Evolutionary conservation across 2,888 invertebrate genomes (phyloP), one percentile per base, ranked within the genome.

Genomic region (Scaptomyza caliginosa): DNA sequence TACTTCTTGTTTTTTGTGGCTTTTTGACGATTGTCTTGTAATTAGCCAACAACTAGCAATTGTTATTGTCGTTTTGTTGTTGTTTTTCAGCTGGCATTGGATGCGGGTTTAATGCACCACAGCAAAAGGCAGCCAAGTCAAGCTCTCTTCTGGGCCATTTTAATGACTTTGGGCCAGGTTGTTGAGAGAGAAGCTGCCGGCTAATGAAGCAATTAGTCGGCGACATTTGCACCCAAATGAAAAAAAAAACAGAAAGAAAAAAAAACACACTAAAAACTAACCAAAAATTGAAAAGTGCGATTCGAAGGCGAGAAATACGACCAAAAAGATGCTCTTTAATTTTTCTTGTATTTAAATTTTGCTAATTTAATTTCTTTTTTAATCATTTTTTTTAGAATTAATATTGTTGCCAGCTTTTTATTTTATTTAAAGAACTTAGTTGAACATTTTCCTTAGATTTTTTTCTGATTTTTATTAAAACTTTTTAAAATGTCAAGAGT

Each of bases 21-120:
- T 63, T 60, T 34, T 81, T 58, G 66, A 74, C 74, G 81, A 67
- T 82, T 76, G 67, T 76, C 67, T 79, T 83, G 80, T 74, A 83
- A 77, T 83, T 83, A 72, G 74, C 46, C 74, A 28, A 71, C 67
- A 77, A 80, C 85, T 66, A 68, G 46, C 42, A 68, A 60, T 34
- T 59, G 60, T 49, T 52, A 55, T 43, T 54, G 32, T 30, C 36
- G 50, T 23, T 30, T 30, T 40, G 50, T 23, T 30, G 54, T 46
- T 54, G 36, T 45, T 39, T 62, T 56, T 48, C 4, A 43, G 65
- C 69, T 75, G 82, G 74, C 85, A 82, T 85, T 81, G 86, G 86
- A 82, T 85, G 83, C 86, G 83, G 83, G 81, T 85, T 85, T 82
- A 82, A 77, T 83, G 81, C 86, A 82, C 83, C 7, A 32, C 2